Conservation (phyloP, 2,888 invertebrate species). For the Liposcelis brunnea region DNA sequence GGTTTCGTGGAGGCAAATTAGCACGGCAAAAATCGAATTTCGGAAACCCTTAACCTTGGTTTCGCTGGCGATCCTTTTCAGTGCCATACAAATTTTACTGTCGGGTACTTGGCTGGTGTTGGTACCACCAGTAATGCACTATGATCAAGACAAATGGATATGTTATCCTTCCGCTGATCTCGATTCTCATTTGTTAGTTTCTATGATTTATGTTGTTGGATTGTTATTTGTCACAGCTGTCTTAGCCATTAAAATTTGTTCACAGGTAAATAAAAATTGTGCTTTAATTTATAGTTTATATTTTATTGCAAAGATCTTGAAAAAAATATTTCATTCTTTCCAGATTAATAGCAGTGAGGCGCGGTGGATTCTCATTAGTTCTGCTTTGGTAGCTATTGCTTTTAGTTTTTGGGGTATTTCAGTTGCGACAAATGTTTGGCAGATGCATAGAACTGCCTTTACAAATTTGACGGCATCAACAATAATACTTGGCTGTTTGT, state of each 20-base stretch:
- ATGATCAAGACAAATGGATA: slow-evolving; percentile 10
- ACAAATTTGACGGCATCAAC: slow-evolving; percentile 13
- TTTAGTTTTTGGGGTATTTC: slow-evolving; percentile 14
- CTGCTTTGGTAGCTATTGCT: slow-evolving; percentile 12
- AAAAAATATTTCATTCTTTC: no score
- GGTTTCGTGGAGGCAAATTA: background rate
- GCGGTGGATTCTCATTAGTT: slow-evolving; percentile 13
- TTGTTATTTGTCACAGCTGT: slow-evolving; percentile 13
- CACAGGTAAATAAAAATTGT: no score
- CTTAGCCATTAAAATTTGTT: slow-evolving; percentile 10
- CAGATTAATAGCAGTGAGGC: slow-evolving; percentile 11
- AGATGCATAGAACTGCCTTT: slow-evolving; percentile 5
- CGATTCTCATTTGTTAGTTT: slow-evolving; percentile 15
- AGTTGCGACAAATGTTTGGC: slow-evolving; percentile 8
- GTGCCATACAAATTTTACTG: slow-evolving; percentile 26
- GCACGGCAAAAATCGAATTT: background rate
- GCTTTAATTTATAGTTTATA: no score
- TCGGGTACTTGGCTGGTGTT: slow-evolving; percentile 28
- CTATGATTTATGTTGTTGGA: slow-evolving; percentile 14
- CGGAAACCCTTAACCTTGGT: background rate
- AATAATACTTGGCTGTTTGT: slow-evolving; percentile 12
- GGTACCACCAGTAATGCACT: slow-evolving; percentile 20
- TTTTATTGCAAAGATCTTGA: no score
- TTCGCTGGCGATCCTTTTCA: slow-evolving; percentile 20
- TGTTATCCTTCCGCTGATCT: slow-evolving; percentile 14